Evolutionary conservation across 2,797 vertebrate genomes (phyloP).

Genomic region (Etheostoma nigrum): DNA sequence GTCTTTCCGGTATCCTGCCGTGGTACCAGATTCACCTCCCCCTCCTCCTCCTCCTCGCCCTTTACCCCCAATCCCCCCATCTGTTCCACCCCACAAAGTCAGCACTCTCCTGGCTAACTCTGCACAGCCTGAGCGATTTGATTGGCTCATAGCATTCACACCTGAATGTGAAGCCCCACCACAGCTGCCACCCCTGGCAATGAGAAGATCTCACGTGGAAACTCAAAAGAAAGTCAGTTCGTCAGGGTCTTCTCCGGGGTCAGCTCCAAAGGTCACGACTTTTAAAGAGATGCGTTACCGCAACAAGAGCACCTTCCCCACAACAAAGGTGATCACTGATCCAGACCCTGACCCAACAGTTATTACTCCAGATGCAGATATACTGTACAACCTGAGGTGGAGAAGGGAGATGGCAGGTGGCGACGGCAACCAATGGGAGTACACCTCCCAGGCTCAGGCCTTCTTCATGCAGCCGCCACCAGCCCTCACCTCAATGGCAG

Average conservation of each 20-base stretch:
- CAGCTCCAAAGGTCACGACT: conserved; percentile 86
- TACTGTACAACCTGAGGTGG: conserved; percentile 88
- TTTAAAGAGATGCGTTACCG: conserved; percentile 92
- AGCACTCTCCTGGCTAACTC: conserved; percentile 84
- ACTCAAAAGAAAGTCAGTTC: conserved; percentile 67
- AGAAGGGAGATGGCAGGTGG: conserved; percentile 80
- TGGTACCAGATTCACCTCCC: conserved; percentile 78
- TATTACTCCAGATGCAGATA: conserved; percentile 86
- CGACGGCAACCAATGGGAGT: conserved; percentile 85
- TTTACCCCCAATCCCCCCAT: conserved; percentile 80
- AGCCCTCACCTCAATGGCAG: conserved; percentile 82
- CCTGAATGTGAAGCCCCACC: conserved; percentile 86
- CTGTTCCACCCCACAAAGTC: conserved; percentile 67
- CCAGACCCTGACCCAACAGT: conserved; percentile 84
- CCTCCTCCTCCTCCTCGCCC: conserved; percentile 86
- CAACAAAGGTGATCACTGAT: conserved; percentile 72
- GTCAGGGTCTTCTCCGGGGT: conserved; percentile 51
- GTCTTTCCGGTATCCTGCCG: conserved; percentile 70
- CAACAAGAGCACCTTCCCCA: conserved; percentile 80
- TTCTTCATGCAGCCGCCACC: conserved; percentile 85
- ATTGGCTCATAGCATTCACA: conserved; percentile 97
- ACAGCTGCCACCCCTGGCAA: conserved; percentile 50
- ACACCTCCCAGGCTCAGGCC: conserved; percentile 87
- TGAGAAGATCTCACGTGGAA: conserved; percentile 65
- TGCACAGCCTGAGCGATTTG: conserved; percentile 88